Percentiles rank a stretch among this genome's conserved stretches.
phyloP scores from a whole-genome alignment of 2,113 vertebrate species.

The Scortum barcoo region DNA sequence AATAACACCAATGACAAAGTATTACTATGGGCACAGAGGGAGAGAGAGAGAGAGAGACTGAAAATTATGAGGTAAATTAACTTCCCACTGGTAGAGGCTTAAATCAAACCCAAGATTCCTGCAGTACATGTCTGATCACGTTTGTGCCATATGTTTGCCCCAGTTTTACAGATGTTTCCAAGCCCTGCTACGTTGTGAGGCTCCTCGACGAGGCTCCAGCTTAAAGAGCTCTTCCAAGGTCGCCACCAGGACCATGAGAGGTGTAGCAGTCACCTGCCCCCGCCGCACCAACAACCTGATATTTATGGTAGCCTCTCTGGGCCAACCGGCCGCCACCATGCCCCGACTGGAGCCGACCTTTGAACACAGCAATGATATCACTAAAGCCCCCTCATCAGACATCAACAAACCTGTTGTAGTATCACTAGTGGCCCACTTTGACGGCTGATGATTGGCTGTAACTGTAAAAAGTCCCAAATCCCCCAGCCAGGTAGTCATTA shows the following conservation, averaged over 20 bases:
- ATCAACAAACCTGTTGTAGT: slow-evolving; percentile 50
- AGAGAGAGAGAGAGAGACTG: background rate
- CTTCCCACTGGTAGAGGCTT: background rate
- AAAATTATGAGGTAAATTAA: slow-evolving; percentile 6
- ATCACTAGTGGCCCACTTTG: slow-evolving; percentile 71
- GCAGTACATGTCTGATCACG: slow-evolving; percentile 31
- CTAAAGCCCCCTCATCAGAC: slow-evolving; percentile 57
- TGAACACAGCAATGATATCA: slow-evolving; percentile 51
- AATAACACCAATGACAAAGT: background rate
- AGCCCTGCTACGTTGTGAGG: slow-evolving; percentile 79
- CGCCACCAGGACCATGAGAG: slow-evolving; percentile 62
- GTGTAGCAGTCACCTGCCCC: slow-evolving; percentile 5
- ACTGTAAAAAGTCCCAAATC: slow-evolving; percentile 11
- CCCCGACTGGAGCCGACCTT: slow-evolving; percentile 53
- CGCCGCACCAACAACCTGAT: slow-evolving; percentile 62
- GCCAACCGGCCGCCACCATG: slow-evolving; percentile 34
- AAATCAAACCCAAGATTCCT: background rate
- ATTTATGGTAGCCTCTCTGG: slow-evolving; percentile 76
- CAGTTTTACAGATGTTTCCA: slow-evolving; percentile 89
- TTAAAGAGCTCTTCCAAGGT: slow-evolving; percentile 78
- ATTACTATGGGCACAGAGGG: background rate
- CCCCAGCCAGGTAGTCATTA: slow-evolving; percentile 18
- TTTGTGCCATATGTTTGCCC: slow-evolving; percentile 47
- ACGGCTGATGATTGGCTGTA: slow-evolving; percentile 43
- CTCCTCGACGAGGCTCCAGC: slow-evolving; percentile 67